Evolutionary conservation across 1,140 invertebrate species (phyloP).

Genomic region (Cydia strobilella): DNA sequence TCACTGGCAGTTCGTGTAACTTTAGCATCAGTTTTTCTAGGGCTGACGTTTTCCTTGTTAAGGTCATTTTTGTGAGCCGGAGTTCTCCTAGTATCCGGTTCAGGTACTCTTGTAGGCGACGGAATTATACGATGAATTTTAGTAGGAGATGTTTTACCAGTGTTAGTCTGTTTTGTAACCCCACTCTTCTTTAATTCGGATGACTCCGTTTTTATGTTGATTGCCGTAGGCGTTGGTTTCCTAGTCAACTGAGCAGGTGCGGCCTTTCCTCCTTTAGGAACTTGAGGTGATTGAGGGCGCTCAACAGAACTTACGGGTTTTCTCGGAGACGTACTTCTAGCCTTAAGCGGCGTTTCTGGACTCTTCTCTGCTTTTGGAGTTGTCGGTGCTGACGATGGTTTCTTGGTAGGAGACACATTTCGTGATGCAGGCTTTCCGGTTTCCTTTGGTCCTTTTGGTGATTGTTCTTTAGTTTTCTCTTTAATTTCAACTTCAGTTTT

Average conservation of each 20-base stretch:
- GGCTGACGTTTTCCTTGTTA: constrained; percentile 55
- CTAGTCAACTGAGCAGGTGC: constrained; percentile 47
- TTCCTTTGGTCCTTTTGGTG: constrained; percentile 51
- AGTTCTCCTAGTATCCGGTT: constrained; percentile 52
- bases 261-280: constrained; percentile 52
- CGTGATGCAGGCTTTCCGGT: constrained; percentile 55
- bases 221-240: constrained; percentile 50
- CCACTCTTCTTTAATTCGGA: constrained; percentile 57
- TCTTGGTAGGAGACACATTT: constrained; percentile 68
- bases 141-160: constrained; percentile 47
- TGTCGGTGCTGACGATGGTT: constrained; percentile 38
- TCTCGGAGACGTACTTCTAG: constrained; percentile 66
- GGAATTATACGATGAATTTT: constrained; percentile 44
- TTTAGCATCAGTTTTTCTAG: constrained; percentile 74
- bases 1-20: constrained; percentile 81
- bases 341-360: constrained; percentile 49
- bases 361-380: constrained; percentile 47
- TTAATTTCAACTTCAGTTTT: constrained; percentile 38
- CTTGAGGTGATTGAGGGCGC: constrained; percentile 65
- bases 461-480: constrained; percentile 46
- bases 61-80: constrained; percentile 46
- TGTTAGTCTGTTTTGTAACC: constrained; percentile 57
- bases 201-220: constrained; percentile 59
- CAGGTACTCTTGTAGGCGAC: constrained; percentile 44
- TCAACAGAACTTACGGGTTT: constrained; percentile 55